A percentile compares a stretch with the other conserved stretches of the same genome.
Conservation (phyloP, 2,888 invertebrate species). For the Athetis lepigone region DNA sequence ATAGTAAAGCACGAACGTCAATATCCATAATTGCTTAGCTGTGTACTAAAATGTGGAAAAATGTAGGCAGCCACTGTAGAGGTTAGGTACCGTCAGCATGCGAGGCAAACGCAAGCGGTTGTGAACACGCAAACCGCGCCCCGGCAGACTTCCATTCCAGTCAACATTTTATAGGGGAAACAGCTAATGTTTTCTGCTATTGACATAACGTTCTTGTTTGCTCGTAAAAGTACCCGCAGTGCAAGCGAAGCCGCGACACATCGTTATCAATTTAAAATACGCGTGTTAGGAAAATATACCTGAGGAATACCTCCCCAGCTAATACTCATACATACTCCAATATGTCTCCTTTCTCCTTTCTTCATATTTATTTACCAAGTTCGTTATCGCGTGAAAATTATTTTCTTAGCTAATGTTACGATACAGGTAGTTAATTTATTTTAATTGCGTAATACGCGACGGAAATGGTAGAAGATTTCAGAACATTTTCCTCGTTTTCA, state of each 20-base stretch:
- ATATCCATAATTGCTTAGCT: slow-evolving; percentile 76
- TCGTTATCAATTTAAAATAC: slow-evolving; percentile 64
- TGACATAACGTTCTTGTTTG: slow-evolving; percentile 70
- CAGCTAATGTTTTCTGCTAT: slow-evolving; percentile 72
- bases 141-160: slow-evolving; percentile 57
- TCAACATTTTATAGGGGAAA: slow-evolving; percentile 70
- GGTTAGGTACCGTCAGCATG: slow-evolving; percentile 70
- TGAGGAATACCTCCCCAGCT: slow-evolving; percentile 27
- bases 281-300: slow-evolving; percentile 57
- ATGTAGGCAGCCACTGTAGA: slow-evolving; percentile 67
- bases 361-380: slow-evolving; percentile 30
- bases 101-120: slow-evolving; percentile 70
- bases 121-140: slow-evolving; percentile 80
- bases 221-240: slow-evolving; percentile 59
- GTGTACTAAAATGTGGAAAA: slow-evolving; percentile 75
- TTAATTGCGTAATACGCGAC: slow-evolving; percentile 1
- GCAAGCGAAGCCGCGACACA: slow-evolving; percentile 52
- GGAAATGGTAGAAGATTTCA: slow-evolving; percentile 10
- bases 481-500: neutral
- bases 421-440: slow-evolving; percentile 24
- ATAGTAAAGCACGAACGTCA: slow-evolving; percentile 70
- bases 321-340: slow-evolving; percentile 34
- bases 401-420: slow-evolving; percentile 9
- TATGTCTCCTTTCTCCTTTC: slow-evolving; percentile 25
- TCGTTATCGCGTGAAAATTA: slow-evolving; percentile 12